A percentile compares a stretch with the other conserved stretches of the same genome.
These are phyloP conservation scores for Crotalus viridis DNA, from an alignment of 2,113 vertebrate genomes.

Conservation along the genomic window DNA sequence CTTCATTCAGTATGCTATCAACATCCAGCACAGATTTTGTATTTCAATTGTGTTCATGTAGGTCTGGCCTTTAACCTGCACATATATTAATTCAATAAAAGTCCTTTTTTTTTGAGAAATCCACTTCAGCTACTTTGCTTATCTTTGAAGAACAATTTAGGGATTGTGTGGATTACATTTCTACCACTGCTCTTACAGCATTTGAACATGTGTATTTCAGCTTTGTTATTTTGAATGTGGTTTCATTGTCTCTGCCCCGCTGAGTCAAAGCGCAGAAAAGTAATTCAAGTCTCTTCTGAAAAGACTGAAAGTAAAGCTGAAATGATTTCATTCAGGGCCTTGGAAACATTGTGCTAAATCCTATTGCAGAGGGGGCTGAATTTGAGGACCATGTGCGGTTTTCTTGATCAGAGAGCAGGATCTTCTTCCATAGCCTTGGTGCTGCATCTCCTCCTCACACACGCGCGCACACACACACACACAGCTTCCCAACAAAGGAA, in stretches of 20 bases:
- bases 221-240: not conserved
- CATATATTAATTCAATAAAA: not conserved
- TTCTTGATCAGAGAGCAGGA: not conserved
- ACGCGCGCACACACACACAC: not conserved
- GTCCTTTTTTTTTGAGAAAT: not conserved
- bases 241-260: not conserved
- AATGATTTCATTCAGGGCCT: not conserved
- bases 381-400: not conserved
- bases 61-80: not conserved
- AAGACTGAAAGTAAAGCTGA: not conserved
- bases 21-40: not conserved
- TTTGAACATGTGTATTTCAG: not conserved
- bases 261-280: not conserved
- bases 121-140: not conserved
- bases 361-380: too few species aligned
- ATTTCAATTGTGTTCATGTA: not conserved
- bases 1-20: not conserved
- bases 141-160: not conserved
- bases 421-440: not conserved
- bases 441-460: not conserved
- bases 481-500: constrained; percentile 16
- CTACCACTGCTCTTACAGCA: too few species aligned
- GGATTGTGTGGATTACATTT: not conserved
- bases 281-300: not conserved
- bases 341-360: not conserved